Base-by-base conservation (phyloP, 2,797 vertebrate genomes). In the Euthynnus affinis region DNA sequence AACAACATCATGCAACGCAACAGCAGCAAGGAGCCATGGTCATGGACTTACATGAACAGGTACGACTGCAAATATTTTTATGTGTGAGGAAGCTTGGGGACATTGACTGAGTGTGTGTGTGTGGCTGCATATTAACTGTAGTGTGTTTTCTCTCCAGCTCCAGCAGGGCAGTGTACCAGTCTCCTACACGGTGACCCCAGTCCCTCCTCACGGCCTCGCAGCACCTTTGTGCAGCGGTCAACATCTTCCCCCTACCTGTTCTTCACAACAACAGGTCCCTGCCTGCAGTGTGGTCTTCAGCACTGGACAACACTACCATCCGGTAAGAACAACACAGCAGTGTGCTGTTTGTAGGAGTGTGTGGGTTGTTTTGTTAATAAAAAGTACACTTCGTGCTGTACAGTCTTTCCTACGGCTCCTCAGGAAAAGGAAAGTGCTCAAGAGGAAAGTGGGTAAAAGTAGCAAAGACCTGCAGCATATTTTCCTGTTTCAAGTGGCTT, bases 261-360 rank as follows among this genome's bases (percentile, higher is more conserved):
- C 95, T 65, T 91, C 97, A 0, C 98, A 98, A 71, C 97, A 97
- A 63, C 98, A 98, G 85, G 96, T 99, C 75, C 96, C 98, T 3
- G 94, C 97, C 52, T 99, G 98, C 93, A 98, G 97, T 20, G 96
- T 98, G 88, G 98, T 99, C 86, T 98, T 99, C 94, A 99, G 97
- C 83, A 87, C 93, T 55, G 97, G 97, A 81, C 98, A 99, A 86
- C 98, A 98, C 88, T 97, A 98, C 91, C 97, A 96, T 82, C 94
- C 98, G 66, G 96, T 99, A 88, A 99, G 98, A 90, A 95, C 94
- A 85, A 95, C 96, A 85, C 93, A 95, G 6, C 58, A n/a, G 49
- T 73, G 74, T 74, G 44, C 34, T 46, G 15, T 57, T 64, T 80
- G 46, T 75, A 52, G 34, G 71, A 59, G 46, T 56, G 53, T 71